These are phyloP conservation scores for Philhelius pedissequus DNA, from an alignment of 2,888 invertebrate genomes.

Conservation along the genomic window DNA sequence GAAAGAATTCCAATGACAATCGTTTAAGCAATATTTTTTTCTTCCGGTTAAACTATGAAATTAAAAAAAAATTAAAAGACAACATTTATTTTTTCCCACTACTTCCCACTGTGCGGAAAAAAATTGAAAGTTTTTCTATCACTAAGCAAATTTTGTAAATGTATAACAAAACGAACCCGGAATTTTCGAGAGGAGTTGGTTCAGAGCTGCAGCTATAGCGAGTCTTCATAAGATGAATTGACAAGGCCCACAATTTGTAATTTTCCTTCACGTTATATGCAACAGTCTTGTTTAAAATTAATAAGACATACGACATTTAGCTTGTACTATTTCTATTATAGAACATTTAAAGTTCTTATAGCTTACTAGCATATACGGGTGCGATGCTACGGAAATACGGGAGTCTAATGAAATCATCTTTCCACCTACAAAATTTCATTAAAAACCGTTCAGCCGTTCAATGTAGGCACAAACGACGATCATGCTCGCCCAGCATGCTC, in stretches of 20 bases:
- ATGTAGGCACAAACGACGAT: no score
- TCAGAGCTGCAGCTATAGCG: not conserved
- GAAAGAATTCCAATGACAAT: not conserved
- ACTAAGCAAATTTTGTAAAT: slow-evolving; percentile 48
- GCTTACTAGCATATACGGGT: no score
- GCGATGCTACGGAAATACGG: no score
- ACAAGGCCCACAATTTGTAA: not conserved
- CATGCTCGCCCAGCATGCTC: no score
- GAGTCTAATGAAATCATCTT: no score
- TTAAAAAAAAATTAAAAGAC: slow-evolving; percentile 31
- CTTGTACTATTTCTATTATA: no score
- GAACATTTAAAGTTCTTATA: no score
- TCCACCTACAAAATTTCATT: no score
- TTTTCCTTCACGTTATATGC: not conserved
- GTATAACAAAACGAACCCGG: slow-evolving; percentile 36
- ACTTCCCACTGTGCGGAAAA: slow-evolving; percentile 24
- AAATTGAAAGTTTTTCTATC: slow-evolving; percentile 32
- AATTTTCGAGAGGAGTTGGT: not conserved
- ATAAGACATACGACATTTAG: not conserved
- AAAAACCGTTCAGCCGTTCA: no score
- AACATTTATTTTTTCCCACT: slow-evolving; percentile 30
- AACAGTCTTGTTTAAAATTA: not conserved
- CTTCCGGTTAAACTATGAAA: not conserved
- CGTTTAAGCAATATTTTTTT: not conserved
- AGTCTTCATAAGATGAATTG: not conserved